Percentiles rank a stretch among this genome's conserved stretches.
These are phyloP conservation scores for Drosophila kikkawai DNA, from an alignment of 1,140 invertebrate species.

Conservation along the genomic window DNA sequence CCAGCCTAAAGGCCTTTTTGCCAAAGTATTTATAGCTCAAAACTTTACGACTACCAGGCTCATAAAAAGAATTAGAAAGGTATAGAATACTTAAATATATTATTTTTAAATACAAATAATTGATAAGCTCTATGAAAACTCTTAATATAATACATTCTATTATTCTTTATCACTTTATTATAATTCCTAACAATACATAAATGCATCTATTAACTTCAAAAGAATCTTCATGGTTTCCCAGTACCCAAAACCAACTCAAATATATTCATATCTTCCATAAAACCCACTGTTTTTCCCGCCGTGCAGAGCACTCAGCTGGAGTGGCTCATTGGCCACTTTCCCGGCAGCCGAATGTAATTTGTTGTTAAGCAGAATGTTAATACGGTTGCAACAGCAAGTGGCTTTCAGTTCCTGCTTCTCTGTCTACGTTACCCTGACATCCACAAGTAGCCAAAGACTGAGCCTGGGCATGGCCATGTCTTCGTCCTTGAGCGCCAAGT, in stretches of 20 bases:
- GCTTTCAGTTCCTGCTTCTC: not conserved
- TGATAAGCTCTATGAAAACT: not conserved
- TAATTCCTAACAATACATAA: not conserved
- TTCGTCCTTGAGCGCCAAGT: conserved; percentile 17
- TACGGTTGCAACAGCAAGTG: conserved; percentile 61
- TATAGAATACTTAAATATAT: not conserved
- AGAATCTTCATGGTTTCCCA: not conserved
- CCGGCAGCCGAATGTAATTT: conserved; percentile 50
- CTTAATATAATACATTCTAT: not conserved
- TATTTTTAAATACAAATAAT: not conserved
- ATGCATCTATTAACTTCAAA: not conserved
- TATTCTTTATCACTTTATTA: not conserved
- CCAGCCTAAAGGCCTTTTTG: conserved; percentile 15
- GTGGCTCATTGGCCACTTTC: conserved; percentile 46
- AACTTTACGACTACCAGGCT: conserved; percentile 58
- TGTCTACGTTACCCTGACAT: conserved; percentile 56
- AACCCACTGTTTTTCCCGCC: not conserved
- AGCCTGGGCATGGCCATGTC: not conserved
- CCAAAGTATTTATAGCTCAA: conserved; percentile 69
- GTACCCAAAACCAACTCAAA: too few relatives aligned
- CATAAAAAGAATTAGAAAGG: conserved; percentile 50
- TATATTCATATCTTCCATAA: not conserved
- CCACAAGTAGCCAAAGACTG: conserved; percentile 60
- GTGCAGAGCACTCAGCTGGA: conserved; percentile 46
- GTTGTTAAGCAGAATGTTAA: conserved; percentile 67